Percentiles rank a stretch among this genome's conserved stretches.
Conservation (phyloP, 2,888 invertebrate genomes). For the Pseudoips prasinana region DNA sequence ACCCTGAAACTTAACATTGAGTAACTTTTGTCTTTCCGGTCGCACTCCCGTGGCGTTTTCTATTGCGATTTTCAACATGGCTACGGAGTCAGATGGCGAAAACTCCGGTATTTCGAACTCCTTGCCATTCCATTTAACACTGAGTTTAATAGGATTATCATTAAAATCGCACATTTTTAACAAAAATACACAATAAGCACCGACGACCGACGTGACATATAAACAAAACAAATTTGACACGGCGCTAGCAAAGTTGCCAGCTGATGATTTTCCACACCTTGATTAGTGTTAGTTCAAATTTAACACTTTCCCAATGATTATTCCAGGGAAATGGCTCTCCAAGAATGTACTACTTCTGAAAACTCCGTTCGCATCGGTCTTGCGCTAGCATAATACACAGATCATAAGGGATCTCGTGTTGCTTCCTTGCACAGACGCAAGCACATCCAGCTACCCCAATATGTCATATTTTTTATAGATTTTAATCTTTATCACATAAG, state of each 20-base stretch:
- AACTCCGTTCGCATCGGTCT: no score
- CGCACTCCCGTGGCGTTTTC: conserved; percentile 94
- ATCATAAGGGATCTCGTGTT: no score
- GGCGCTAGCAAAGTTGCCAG: not conserved
- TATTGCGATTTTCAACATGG: conserved; percentile 91
- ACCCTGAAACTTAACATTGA: conserved; percentile 97
- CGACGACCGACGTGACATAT: conserved; percentile 57
- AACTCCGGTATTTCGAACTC: conserved; percentile 91
- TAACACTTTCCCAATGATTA: no score
- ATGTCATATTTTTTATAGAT: no score
- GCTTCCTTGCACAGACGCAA: no score
- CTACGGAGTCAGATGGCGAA: conserved; percentile 89
- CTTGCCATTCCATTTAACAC: conserved; percentile 96
- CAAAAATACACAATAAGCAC: conserved; percentile 29
- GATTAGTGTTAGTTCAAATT: no score
- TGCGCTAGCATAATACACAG: no score
- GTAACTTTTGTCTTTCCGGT: conserved; percentile 95
- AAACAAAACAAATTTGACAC: conserved; percentile 50
- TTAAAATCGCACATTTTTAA: conserved; percentile 73
- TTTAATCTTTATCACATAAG: no score
- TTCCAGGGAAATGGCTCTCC: no score
- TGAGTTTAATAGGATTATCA: conserved; percentile 78
- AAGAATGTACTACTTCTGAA: no score
- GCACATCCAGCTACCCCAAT: no score
- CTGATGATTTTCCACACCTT: not conserved